Conservation (phyloP, 2,888 invertebrate species). For the Platerodrilus igneus region DNA sequence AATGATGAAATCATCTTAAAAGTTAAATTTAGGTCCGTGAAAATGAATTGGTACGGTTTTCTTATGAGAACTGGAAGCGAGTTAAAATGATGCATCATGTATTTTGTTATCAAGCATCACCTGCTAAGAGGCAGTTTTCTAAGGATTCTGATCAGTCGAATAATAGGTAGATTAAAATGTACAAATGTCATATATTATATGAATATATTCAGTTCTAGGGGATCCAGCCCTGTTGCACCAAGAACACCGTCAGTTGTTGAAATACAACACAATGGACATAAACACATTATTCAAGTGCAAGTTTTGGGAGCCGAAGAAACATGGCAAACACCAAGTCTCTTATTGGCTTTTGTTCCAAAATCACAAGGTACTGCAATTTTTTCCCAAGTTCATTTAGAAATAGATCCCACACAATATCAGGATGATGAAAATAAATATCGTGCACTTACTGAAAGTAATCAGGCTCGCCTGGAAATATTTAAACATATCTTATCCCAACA, state of each 20-base stretch:
- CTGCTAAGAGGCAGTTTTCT: constrained; percentile 75
- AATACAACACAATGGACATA: constrained; percentile 51
- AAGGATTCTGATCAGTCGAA: constrained; percentile 63
- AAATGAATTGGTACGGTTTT: constrained; percentile 77
- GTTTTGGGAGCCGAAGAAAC: constrained; percentile 80
- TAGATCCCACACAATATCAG: constrained; percentile 65
- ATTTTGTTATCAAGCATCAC: constrained; percentile 83
- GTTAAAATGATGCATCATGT: constrained; percentile 85
- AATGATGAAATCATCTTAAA: neutral
- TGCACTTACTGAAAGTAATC: constrained; percentile 59
- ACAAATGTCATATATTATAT: constrained; percentile 1
- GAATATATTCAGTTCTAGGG: constrained; percentile 38
- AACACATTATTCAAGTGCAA: constrained; percentile 69
- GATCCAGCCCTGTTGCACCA: constrained; percentile 45
- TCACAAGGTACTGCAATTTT: constrained; percentile 73
- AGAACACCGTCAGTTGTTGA: constrained; percentile 45
- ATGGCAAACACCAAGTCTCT: constrained; percentile 79
- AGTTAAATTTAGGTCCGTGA: constrained; percentile 65
- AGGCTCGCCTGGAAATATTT: constrained; percentile 72
- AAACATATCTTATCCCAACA: constrained; percentile 69
- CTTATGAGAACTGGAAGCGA: constrained; percentile 77
- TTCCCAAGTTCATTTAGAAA: constrained; percentile 80
- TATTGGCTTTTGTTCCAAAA: constrained; percentile 62
- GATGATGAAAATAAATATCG: constrained; percentile 56
- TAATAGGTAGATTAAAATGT: constrained; percentile 22